Evolutionary conservation across 2,888 invertebrate genomes (phyloP), one percentile per base, ranked within the genome.

Genomic region (Plebejus anna): DNA sequence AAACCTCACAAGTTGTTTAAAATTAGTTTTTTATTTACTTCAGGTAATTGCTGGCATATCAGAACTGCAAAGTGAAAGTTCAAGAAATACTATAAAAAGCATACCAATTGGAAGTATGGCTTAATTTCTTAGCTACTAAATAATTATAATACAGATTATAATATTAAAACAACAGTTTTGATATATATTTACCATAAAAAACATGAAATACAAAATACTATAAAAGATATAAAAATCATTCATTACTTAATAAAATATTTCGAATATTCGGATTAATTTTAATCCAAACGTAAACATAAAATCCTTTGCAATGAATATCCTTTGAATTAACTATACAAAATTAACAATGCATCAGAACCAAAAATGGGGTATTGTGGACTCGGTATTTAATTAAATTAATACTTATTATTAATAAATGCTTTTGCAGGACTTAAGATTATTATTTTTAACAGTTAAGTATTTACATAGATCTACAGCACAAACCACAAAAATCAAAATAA

Each of bases 41-140:
- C 88, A 93, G 93, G 84, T 91, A 84, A 92, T 94, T 79, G 85
- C 87, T 1, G 86, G 86, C 0, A 87, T 90, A 5, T 92, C 93
- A 0, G 93, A 93, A 79, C 83, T 92, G 32, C 93, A 92, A 86
- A 91, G 92, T 42, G 92, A 90, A 78, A 90, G 90, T 77, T 92
- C 93, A 2, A 84, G 89, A 5, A 89, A 91, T 79, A 90, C 92
- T 3, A 85, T 93, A 72, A 89, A 90, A 81, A 90, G 90, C 36
- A 81, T 93, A 1, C 83, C 87, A 47, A 84, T 93, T 7, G 86
- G 84, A 61, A 89, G 86, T 79, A 85, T 89, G 13, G 88, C 87
- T 59, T 91, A 47, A 47, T 47, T 47, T 47, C 47, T 47, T 47
- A 47, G 47, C 78, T 76, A 59, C 66, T 38, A 51, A 32, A 32